Percentiles rank a stretch among this genome's conserved stretches.
Evolutionary conservation across 2,888 invertebrate genomes (phyloP).

Genomic region (Himalopsyche tibetana): DNA sequence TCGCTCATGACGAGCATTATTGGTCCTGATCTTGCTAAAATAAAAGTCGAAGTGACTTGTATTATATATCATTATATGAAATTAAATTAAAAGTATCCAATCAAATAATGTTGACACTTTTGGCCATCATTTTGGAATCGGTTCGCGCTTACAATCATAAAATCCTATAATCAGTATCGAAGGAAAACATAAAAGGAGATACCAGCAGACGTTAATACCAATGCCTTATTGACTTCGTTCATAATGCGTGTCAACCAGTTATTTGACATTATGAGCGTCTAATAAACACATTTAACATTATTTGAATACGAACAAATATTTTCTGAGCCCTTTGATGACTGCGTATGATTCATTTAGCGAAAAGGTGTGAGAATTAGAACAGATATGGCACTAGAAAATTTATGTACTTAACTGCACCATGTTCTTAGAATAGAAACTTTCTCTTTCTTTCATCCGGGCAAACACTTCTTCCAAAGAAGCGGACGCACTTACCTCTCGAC

Average conservation of each 20-base stretch:
- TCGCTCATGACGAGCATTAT: too few species aligned
- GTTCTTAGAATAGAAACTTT: neutral
- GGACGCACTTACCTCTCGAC: slow-evolving; percentile 47
- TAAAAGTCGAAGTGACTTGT: too few species aligned
- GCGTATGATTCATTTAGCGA: neutral
- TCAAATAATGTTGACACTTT: too few species aligned
- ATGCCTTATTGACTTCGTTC: neutral
- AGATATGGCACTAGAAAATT: neutral
- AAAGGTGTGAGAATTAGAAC: neutral
- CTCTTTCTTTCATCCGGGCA: slow-evolving; percentile 48
- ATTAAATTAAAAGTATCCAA: too few species aligned
- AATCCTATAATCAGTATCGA: too few species aligned
- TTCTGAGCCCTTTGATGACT: neutral
- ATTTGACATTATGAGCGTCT: neutral
- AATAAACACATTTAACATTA: slow-evolving; percentile 1
- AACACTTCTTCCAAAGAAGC: slow-evolving; percentile 45
- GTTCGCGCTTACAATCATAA: too few species aligned
- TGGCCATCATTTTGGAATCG: too few species aligned
- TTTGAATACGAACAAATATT: neutral
- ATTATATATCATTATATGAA: too few species aligned
- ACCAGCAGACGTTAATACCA: too few species aligned
- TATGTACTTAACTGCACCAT: neutral
- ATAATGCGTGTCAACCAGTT: neutral
- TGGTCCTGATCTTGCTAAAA: too few species aligned
- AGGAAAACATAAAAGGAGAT: too few species aligned